Percentiles rank a stretch among this genome's conserved stretches.
phyloP scores from a whole-genome alignment of 2,797 vertebrate species.

The Enoplosus armatus region DNA sequence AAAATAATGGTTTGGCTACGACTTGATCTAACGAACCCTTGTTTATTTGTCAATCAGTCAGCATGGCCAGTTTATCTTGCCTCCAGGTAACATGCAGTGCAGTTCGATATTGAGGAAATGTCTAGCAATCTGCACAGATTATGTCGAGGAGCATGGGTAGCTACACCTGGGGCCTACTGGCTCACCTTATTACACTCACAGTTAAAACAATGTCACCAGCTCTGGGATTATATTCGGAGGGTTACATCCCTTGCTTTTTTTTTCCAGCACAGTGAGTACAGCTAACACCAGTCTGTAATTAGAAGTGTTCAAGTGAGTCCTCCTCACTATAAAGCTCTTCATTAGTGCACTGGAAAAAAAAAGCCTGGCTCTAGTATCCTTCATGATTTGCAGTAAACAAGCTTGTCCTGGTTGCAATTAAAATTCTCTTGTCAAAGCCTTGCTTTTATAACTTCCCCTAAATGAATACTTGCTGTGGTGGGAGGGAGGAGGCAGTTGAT shows the following conservation, averaged over 20 bases:
- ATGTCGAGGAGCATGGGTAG: background rate
- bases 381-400: constrained; percentile 66
- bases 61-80: background rate
- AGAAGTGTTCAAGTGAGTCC: constrained; percentile 32
- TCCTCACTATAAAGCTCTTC: constrained; percentile 60
- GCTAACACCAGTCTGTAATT: constrained; percentile 32
- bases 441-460: constrained; percentile 69
- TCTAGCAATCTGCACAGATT: background rate
- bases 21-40: background rate
- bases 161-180: background rate
- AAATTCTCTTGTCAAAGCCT: constrained; percentile 57
- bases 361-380: constrained; percentile 52
- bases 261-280: constrained; percentile 16
- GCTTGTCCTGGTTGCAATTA: constrained; percentile 74
- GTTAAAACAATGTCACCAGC: background rate
- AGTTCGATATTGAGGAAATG: background rate
- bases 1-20: background rate
- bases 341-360: constrained; percentile 62
- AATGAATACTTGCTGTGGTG: constrained; percentile 51
- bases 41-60: background rate
- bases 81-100: background rate
- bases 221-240: background rate
- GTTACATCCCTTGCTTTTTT: background rate
- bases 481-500: constrained; percentile 20
- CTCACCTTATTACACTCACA: background rate